Conservation (phyloP, 2,797 vertebrate genomes). For the Eulemur rubriventer region DNA sequence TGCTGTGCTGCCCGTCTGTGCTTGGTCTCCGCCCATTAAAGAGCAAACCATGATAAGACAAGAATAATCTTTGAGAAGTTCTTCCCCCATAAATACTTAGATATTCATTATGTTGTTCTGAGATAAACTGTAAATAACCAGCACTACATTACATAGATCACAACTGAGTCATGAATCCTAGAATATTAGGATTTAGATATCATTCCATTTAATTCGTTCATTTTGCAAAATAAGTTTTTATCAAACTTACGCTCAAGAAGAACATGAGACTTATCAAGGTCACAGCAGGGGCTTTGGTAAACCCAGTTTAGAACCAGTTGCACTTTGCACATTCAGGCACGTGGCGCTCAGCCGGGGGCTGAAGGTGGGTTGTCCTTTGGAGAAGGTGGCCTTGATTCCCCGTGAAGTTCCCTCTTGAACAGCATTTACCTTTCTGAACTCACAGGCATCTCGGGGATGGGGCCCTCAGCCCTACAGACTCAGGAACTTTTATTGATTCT, state of each 20-base stretch:
- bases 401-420: not conserved
- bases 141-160: not conserved
- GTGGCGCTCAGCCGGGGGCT: fast-evolving
- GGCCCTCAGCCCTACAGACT: not conserved
- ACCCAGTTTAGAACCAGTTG: not conserved
- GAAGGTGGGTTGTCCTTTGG: not conserved
- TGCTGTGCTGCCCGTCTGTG: not conserved
- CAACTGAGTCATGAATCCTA: not conserved
- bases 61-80: not conserved
- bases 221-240: not conserved
- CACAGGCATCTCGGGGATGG: not conserved
- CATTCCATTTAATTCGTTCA: not conserved
- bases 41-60: not conserved
- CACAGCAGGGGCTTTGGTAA: not conserved
- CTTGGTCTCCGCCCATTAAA: not conserved
- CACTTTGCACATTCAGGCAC: not conserved
- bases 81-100: not conserved
- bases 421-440: not conserved
- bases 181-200: not conserved
- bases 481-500: not conserved
- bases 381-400: not conserved
- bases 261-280: not conserved
- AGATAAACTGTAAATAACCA: not conserved
- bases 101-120: not conserved
- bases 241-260: not conserved